phyloP scores from a whole-genome alignment of 2,888 invertebrate species.

The Neoaliturus tenellus region DNA sequence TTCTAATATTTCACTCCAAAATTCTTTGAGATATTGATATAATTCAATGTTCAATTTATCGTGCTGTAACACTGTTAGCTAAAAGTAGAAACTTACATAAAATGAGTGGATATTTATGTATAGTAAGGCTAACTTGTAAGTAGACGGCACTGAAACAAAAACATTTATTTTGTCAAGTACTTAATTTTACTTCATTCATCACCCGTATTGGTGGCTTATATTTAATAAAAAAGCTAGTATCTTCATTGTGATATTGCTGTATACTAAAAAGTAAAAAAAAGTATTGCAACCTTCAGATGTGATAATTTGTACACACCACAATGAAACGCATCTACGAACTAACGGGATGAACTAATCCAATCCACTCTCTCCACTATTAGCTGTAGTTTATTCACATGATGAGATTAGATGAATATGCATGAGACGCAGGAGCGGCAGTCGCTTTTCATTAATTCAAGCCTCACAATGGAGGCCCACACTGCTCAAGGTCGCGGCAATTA shows the following conservation, averaged over 20 bases:
- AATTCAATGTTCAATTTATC: too few species aligned
- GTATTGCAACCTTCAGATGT: too few species aligned
- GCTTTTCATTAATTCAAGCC: slow-evolving; percentile 10
- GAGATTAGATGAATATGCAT: background rate
- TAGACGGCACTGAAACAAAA: too few species aligned
- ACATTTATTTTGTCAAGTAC: too few species aligned
- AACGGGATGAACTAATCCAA: background rate
- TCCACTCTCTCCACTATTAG: background rate
- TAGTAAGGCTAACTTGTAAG: too few species aligned
- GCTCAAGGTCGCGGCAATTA: background rate
- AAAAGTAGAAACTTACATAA: too few species aligned
- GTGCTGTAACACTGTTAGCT: too few species aligned
- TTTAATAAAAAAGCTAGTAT: background rate
- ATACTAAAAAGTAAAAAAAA: too few species aligned
- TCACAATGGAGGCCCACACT: background rate
- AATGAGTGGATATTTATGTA: too few species aligned
- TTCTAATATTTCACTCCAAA: too few species aligned
- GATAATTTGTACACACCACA: background rate
- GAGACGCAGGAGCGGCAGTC: background rate
- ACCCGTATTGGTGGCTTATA: background rate
- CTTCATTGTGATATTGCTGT: background rate
- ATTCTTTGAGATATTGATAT: too few species aligned
- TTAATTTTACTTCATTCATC: too few species aligned
- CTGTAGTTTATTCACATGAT: background rate
- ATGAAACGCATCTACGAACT: background rate